Percentiles rank a stretch among this genome's conserved stretches.
Evolutionary conservation across 2,888 invertebrate genomes (phyloP).

Genomic region (Polydrusus tereticollis): DNA sequence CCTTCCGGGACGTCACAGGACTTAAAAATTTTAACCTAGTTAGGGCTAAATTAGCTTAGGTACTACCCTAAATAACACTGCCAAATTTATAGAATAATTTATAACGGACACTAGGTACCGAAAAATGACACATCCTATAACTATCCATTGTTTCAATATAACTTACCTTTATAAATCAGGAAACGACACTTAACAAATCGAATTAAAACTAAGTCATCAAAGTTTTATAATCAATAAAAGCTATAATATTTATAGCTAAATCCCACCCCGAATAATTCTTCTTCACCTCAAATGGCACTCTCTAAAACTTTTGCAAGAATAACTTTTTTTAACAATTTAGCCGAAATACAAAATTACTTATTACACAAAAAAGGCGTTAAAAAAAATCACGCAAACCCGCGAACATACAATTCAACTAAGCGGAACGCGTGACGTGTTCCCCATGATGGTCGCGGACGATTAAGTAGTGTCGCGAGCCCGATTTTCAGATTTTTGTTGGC

Average conservation of each 20-base stretch:
- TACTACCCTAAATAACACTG: too few relatives aligned
- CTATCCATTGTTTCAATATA: too few relatives aligned
- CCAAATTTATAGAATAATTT: too few relatives aligned
- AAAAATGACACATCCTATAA: too few relatives aligned
- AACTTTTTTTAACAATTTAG: background rate
- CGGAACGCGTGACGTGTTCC: constrained; percentile 1
- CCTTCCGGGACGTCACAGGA: too few relatives aligned
- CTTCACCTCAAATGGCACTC: background rate
- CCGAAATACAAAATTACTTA: background rate
- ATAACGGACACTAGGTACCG: too few relatives aligned
- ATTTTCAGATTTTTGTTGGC: constrained; percentile 15
- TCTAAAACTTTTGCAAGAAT: background rate
- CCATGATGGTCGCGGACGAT: background rate
- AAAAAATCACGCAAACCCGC: background rate
- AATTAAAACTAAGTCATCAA: background rate
- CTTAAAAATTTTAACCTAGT: too few relatives aligned
- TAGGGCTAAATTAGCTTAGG: too few relatives aligned
- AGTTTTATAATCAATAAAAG: background rate
- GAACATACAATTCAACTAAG: background rate
- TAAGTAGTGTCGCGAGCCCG: constrained; percentile 20
- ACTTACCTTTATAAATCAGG: too few relatives aligned
- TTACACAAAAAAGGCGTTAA: background rate
- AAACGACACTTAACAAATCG: too few relatives aligned
- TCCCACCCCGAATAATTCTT: background rate
- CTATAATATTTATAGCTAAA: background rate